Evolutionary conservation across 2,113 vertebrate species (phyloP).

Genomic region (Cyphomyrus discorhynchus): DNA sequence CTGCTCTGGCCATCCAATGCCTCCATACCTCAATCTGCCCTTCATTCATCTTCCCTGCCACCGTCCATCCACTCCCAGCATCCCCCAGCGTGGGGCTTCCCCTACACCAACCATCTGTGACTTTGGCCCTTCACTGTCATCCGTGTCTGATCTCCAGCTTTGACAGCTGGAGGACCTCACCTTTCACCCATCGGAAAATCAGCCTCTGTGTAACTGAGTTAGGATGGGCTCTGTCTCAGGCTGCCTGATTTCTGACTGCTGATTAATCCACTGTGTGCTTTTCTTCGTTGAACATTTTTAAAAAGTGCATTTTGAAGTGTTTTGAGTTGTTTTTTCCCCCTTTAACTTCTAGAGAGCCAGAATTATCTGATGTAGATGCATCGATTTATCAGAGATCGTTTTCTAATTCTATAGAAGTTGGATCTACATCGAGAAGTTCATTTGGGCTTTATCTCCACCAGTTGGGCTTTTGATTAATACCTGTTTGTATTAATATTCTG

Average conservation of each 20-base stretch:
- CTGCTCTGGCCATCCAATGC: too few relatives aligned
- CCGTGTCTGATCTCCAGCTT: neutral
- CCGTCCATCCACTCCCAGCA: neutral
- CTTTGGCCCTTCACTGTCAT: neutral
- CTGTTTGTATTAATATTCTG: neutral
- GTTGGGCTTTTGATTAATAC: neutral
- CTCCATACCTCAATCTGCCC: neutral
- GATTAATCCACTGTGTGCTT: neutral
- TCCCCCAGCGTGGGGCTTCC: neutral
- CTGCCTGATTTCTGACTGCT: neutral
- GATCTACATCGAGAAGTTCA: neutral
- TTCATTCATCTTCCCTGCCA: neutral
- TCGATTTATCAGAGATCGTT: neutral
- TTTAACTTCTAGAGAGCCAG: neutral
- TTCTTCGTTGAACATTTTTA: neutral
- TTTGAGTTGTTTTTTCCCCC: neutral
- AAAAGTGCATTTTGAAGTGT: neutral
- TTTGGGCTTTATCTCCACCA: neutral
- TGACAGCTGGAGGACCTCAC: neutral
- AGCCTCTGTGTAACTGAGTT: slow-evolving; percentile 32
- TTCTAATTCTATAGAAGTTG: neutral
- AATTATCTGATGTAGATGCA: neutral
- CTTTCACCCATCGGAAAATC: slow-evolving; percentile 38
- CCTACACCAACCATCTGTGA: neutral
- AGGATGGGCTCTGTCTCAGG: neutral